Evolutionary conservation across 2,888 invertebrate genomes (phyloP).

Genomic region (Drosophila kambysellisi): DNA sequence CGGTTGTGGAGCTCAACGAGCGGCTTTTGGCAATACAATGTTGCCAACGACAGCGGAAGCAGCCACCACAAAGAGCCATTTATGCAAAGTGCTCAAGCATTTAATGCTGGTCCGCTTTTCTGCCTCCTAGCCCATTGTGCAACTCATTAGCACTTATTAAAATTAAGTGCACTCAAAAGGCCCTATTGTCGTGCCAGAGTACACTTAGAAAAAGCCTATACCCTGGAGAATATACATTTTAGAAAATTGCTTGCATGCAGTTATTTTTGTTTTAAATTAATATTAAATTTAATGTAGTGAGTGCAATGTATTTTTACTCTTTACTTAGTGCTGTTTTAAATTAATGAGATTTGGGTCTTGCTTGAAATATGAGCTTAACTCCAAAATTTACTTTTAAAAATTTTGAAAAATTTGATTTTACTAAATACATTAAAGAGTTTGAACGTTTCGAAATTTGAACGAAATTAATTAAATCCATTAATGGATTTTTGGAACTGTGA

Average conservation of each 20-base stretch:
- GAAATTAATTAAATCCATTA: not conserved
- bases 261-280: not conserved
- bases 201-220: slow-evolving; percentile 12
- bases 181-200: not conserved
- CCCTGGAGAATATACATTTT: not conserved
- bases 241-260: not conserved
- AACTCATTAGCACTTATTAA: slow-evolving; percentile 84
- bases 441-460: not conserved
- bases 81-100: slow-evolving; percentile 64
- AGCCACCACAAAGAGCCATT: slow-evolving; percentile 53
- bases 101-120: slow-evolving; percentile 37
- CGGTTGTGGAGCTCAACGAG: slow-evolving; percentile 70
- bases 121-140: slow-evolving; percentile 53
- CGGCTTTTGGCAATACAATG: slow-evolving; percentile 62
- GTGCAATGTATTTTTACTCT: not conserved
- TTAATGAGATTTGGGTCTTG: not conserved
- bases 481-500: not conserved
- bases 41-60: slow-evolving; percentile 63
- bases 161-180: slow-evolving; percentile 68
- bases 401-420: not conserved
- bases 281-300: not conserved
- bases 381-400: not conserved
- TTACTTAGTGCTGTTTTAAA: not conserved
- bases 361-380: not conserved
- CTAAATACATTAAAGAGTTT: not conserved